Base-by-base conservation (phyloP, 2,888 invertebrate species). In the Chaitophorus viminalis region DNA sequence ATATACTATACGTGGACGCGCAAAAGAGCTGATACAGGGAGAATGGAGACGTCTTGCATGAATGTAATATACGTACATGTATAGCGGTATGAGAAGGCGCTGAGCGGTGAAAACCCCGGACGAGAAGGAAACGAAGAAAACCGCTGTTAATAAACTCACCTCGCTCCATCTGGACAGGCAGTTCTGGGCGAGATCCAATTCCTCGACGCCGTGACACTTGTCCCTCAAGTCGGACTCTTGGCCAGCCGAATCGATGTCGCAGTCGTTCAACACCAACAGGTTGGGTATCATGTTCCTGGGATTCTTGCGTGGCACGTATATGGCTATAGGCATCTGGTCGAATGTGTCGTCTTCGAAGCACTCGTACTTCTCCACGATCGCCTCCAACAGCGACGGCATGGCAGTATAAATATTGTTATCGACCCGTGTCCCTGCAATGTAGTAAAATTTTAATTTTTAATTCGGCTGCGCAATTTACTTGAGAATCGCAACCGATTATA, bases 101-200 rank as follows among this genome's bases (percentile, higher is more conserved):
- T 36, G 36, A 5, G 36, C 4, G 6, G 6, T 36, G 6, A 6
- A n/a, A n/a, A n/a, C n/a, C n/a, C n/a, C n/a, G n/a, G n/a, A n/a
- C n/a, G n/a, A n/a, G n/a, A n/a, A n/a, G n/a, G n/a, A n/a, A n/a
- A 46, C 11, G 46, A 46, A 46, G 14, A 46, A 46, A 89, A 82
- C 88, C 76, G 90, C 90, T 90, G 90, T 90, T n/a, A n/a, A n/a
- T n/a, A 36, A 33, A 39, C 79, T 92, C 92, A 96, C 96, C 93
- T 98, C 97, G 90, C 94, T 93, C 97, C 98, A 98, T 91, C 96
- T 94, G 89, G 94, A 94, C 36, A 98, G 93, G 91, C 96, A 95
- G 92, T 99, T 99, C 91, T 98, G 96, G 72, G 98, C 97, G 90
- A 99, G 93, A 92, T 99, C 98, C 90, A 98, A 93, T 92, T 98